Percentiles rank a stretch among this genome's conserved stretches.
phyloP scores from a whole-genome alignment of 2,797 vertebrate genomes.

The Bucorvus abyssinicus region DNA sequence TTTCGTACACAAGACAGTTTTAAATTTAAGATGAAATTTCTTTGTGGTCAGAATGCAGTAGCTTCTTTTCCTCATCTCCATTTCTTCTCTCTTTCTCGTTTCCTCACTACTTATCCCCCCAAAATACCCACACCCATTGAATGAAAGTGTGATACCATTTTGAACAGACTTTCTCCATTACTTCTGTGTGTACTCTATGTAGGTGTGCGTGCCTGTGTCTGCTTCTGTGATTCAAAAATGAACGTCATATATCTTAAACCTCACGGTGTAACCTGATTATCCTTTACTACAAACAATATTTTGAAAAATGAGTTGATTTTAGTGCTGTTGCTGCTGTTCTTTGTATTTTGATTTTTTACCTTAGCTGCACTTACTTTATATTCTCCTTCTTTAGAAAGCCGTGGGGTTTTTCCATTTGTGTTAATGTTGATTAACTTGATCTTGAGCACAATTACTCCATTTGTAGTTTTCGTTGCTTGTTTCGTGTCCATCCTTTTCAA shows the following conservation, averaged over 20 bases:
- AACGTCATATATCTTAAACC: neutral
- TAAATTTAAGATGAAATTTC: neutral
- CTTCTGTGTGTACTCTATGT: neutral
- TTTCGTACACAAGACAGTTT: neutral
- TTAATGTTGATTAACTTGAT: neutral
- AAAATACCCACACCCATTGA: neutral
- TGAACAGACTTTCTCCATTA: neutral
- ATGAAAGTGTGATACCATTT: neutral
- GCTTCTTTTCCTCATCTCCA: neutral
- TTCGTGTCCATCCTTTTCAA: neutral
- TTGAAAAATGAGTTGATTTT: neutral
- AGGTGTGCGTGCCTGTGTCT: neutral
- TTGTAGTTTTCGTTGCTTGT: neutral
- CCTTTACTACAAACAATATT: neutral
- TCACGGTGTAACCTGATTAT: neutral
- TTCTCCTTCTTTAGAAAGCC: neutral
- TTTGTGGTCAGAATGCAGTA: neutral
- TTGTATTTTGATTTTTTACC: neutral
- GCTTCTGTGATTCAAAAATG: neutral
- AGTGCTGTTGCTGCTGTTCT: neutral
- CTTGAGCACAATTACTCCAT: neutral
- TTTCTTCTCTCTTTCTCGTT: neutral
- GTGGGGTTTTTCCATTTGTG: accelerated
- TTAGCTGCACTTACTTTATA: neutral
- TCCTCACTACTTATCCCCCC: neutral